phyloP scores from a whole-genome alignment of 2,797 vertebrate species.

The Geotria australis region DNA sequence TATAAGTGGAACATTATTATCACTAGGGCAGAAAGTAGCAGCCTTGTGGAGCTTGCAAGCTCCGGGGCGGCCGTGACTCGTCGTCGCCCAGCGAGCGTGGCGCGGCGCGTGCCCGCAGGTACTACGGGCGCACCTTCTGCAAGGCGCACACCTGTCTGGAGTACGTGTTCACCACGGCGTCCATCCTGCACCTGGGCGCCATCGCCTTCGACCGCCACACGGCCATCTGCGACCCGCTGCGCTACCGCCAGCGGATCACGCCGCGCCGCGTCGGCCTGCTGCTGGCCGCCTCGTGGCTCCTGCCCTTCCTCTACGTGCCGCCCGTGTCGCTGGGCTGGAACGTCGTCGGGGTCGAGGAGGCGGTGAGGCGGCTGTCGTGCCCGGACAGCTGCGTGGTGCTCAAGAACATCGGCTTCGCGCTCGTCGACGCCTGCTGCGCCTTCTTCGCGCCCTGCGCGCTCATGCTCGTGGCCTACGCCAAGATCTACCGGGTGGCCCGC shows the following conservation, averaged over 20 bases:
- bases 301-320: conserved; percentile 22
- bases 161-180: conserved; percentile 49
- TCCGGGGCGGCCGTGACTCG: too few relatives aligned
- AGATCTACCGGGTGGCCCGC: conserved; percentile 48
- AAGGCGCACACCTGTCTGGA: conserved; percentile 60
- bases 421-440: conserved; percentile 26
- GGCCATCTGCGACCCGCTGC: conserved; percentile 39
- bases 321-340: conserved; percentile 76
- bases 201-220: conserved; percentile 72
- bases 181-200: conserved; percentile 62
- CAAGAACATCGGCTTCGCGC: conserved; percentile 34
- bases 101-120: too few relatives aligned
- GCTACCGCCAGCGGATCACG: conserved; percentile 34
- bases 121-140: conserved; percentile 26
- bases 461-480: conserved; percentile 60
- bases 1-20: too few relatives aligned
- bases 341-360: conserved; percentile 14
- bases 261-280: conserved; percentile 24
- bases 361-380: conserved; percentile 1
- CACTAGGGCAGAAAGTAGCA: too few relatives aligned
- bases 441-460: conserved; percentile 62
- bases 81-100: too few relatives aligned
- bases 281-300: conserved; percentile 35
- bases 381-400: conserved; percentile 25
- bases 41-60: too few relatives aligned